Evolutionary conservation across 2,113 vertebrate species (phyloP).

Genomic region (Ivindomyrus marchei): DNA sequence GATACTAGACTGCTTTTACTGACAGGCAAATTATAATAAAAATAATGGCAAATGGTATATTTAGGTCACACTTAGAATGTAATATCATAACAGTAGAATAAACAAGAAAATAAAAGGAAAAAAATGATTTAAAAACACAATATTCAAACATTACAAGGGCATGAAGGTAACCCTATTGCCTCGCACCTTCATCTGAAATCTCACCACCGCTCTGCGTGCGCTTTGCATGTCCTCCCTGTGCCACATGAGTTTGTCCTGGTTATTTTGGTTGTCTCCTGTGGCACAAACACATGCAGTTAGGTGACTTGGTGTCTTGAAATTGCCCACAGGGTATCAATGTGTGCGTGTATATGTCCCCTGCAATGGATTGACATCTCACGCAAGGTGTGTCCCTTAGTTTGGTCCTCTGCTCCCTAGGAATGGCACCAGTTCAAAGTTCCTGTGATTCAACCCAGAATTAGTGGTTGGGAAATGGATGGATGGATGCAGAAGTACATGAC

Average conservation of each 20-base stretch:
- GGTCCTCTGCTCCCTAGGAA: not conserved
- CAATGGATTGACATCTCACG: not conserved
- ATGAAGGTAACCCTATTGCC: not conserved
- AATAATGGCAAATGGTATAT: not conserved
- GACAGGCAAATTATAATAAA: not conserved
- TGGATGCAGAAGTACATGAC: not conserved
- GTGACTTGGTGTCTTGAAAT: not conserved
- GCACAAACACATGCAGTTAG: not conserved
- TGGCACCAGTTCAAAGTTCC: not conserved
- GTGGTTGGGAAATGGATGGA: not conserved
- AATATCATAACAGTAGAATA: not conserved
- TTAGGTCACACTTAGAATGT: not conserved
- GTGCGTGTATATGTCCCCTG: not conserved
- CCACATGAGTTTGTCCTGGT: not conserved
- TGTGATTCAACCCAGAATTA: not conserved
- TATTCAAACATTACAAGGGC: not conserved
- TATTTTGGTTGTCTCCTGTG: not conserved
- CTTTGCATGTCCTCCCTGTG: not conserved
- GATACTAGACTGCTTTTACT: not conserved
- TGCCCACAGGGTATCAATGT: not conserved
- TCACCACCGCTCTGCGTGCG: not conserved
- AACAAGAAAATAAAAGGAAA: not conserved
- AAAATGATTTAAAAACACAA: not conserved
- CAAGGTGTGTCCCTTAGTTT: not conserved
- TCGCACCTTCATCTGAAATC: not conserved